These are phyloP conservation scores for Australoheros facetus DNA, from an alignment of 2,797 vertebrate species.

Conservation along the genomic window DNA sequence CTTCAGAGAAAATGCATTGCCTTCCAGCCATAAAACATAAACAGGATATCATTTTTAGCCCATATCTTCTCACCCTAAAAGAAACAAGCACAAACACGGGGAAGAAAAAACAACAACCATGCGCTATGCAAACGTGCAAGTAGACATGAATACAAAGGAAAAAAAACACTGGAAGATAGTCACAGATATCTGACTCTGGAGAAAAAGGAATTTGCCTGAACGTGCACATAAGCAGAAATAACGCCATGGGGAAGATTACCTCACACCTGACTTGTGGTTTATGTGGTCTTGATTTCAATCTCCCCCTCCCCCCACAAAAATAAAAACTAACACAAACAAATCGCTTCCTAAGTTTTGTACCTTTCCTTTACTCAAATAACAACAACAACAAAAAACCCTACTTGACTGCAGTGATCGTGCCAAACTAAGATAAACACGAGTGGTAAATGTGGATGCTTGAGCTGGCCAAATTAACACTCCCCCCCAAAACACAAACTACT, in stretches of 20 bases:
- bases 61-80: neutral
- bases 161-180: neutral
- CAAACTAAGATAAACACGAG: neutral
- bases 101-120: neutral
- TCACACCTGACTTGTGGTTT: slow-evolving; percentile 5
- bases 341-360: neutral
- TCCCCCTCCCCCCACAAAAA: neutral
- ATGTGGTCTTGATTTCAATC: neutral
- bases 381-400: neutral
- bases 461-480: neutral
- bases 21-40: neutral
- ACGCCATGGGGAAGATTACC: neutral
- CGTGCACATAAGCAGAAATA: neutral
- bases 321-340: neutral
- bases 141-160: neutral
- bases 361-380: neutral
- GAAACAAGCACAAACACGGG: neutral
- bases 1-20: neutral
- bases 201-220: neutral
- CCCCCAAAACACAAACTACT: neutral
- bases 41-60: too few species aligned
- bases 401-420: neutral
- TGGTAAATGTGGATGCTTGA: neutral
- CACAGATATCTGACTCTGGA: neutral
- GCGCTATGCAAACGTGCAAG: neutral